Base-by-base conservation (phyloP, 2,113 vertebrate species). In the Trachemys scripta region DNA sequence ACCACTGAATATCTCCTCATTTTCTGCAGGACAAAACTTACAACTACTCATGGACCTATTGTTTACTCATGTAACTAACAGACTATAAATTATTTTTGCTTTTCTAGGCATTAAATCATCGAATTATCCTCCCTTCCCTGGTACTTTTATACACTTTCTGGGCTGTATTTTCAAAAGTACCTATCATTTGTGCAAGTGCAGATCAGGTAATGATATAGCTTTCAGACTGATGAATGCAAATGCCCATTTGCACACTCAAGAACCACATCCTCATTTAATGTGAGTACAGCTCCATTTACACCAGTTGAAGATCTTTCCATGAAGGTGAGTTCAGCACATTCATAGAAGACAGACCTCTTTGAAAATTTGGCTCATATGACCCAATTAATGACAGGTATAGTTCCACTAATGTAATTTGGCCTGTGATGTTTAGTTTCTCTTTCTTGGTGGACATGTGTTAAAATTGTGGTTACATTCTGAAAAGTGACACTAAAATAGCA, bases 401-500 rank as follows among this genome's bases (percentile, higher is more conserved):
- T 51, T 95, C 87, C 82, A 88, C 1, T 82, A 51, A 69, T 35
- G 54, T 1, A 4, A 54, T 35, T 89, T 85, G 57, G 19, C 57
- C 82, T 84, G 59, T 93, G 90, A 90, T 12, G 11, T 82, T 88
- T 69, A 6, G 59, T 85, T 95, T 95, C 53, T 80, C 12, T 81
- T 90, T 17, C 80, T 25, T 88, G 82, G 89, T 9, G 69, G 22
- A 84, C 78, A 88, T 45, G 29, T 19, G 80, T 88, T 80, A 49
- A 92, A 0, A 38, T 49, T 54, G 76, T 59, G 75, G 88, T 2
- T 79, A 38, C 16, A 75, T 31, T 24, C 19, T 53, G 19, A 85
- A 45, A 93, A 62, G 49, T 57, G 25, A 5, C 38, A 76, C 0
- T 59, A 90, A 29, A 95, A 84, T 50, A 47, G 83, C 59, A 53